phyloP scores from a whole-genome alignment of 2,113 vertebrate genomes.

The Mustela lutreola region DNA sequence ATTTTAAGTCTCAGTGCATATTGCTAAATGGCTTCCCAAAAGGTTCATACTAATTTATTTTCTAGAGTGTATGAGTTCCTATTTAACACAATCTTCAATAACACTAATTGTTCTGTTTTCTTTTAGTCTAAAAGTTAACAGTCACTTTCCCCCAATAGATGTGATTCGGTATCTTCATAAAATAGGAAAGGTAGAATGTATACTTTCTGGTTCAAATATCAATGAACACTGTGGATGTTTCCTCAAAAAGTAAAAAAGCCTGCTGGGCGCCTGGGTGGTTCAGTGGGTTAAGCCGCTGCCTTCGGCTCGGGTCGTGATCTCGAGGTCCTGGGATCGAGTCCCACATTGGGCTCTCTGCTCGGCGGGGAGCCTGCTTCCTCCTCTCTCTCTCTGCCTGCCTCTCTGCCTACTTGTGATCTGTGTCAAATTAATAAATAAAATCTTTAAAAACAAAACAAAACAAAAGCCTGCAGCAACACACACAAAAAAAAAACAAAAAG shows the following conservation, averaged over 20 bases:
- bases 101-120: conserved; percentile 12
- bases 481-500: conserved; percentile 22
- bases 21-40: neutral
- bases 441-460: too few species aligned
- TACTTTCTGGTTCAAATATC: neutral
- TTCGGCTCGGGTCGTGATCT: too few species aligned
- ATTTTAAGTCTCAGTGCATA: neutral
- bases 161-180: neutral
- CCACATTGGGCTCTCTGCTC: too few species aligned
- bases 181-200: neutral
- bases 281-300: too few species aligned
- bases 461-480: neutral
- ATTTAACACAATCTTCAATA: conserved; percentile 12
- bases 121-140: conserved; percentile 30
- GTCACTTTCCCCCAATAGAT: neutral
- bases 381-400: too few species aligned
- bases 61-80: neutral
- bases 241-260: neutral
- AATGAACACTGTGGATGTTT: neutral
- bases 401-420: too few species aligned
- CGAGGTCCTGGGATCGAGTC: too few species aligned
- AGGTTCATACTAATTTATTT: conserved; percentile 21
- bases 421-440: too few species aligned
- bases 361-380: too few species aligned
- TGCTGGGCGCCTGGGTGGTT: neutral